Base-by-base conservation (phyloP, 1,140 invertebrate species). In the Drosophila obscura region DNA sequence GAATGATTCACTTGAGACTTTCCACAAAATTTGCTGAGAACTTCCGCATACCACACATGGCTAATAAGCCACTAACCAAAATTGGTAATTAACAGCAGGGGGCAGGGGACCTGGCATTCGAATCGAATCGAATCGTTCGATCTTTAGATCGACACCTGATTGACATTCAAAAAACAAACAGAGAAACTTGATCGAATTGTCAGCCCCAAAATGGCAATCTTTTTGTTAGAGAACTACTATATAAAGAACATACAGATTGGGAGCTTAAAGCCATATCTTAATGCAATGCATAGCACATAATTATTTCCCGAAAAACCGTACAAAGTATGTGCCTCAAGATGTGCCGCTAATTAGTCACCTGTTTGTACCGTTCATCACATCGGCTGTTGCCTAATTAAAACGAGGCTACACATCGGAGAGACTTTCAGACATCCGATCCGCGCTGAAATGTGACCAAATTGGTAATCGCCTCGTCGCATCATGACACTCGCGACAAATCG, bases 401-500 rank as follows among this genome's bases (percentile, higher is more conserved):
- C 75, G 24, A 67, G 68, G 66, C 67, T 31, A 31, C 31, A 31
- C 8, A 31, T 8, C 8, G 28, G 28, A 28, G 28, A 5, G 28
- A 28, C 28, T 28, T 7, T 31, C 51, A 49, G 52, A 55, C 60
- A 8, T 31, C 31, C 22, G 49, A 64, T 63, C 65, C 28, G 22
- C 31, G 43, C 45, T 57, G 71, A 66, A 75, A 74, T 66, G 49
- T 46, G 53, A 55, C 66, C 76, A 76, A 80, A 76, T 80, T 76
- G 63, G 57, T 79, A 75, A 78, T 57, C 69, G 74, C 53, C 35
- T 13, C 35, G 35, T 13, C 35, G 50, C 61, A 45, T 72, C 80
- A 77, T 83, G 80, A 85, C 81, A 84, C 55, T 28, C 73, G 35
- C 35, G 49, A 51, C 75, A 82, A 82, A 82, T 83, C 79, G 80